These are phyloP conservation scores for Mastacembelus armatus DNA, from an alignment of 2,797 vertebrate genomes.

Conservation along the genomic window DNA sequence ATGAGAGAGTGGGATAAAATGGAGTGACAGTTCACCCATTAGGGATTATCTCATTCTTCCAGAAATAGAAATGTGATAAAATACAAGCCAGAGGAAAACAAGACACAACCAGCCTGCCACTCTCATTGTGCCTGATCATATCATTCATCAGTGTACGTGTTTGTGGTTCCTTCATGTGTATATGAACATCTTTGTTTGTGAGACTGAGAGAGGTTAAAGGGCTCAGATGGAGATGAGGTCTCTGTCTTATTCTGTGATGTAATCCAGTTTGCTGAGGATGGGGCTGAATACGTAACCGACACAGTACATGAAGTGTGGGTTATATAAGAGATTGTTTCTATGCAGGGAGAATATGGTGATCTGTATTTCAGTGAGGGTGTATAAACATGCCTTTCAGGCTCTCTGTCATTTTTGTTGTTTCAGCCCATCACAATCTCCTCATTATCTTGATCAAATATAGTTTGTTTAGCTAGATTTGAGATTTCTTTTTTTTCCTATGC, in stretches of 20 bases:
- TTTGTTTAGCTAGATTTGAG: neutral
- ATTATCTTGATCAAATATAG: constrained; percentile 10
- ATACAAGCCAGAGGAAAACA: constrained; percentile 21
- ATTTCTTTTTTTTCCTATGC: neutral
- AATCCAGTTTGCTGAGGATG: constrained; percentile 39
- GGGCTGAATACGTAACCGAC: constrained; percentile 20
- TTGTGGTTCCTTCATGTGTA: constrained; percentile 19
- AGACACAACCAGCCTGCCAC: constrained; percentile 18
- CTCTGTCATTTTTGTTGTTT: neutral
- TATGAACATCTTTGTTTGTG: neutral
- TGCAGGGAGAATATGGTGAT: constrained; percentile 22
- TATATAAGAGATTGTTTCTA: constrained; percentile 57
- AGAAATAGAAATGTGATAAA: constrained; percentile 58
- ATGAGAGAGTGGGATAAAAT: constrained; percentile 37
- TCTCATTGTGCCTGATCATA: constrained; percentile 30
- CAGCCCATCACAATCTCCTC: neutral
- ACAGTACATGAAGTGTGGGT: constrained; percentile 30
- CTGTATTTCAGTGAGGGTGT: neutral
- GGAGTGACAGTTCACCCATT: constrained; percentile 29
- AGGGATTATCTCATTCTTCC: constrained; percentile 44
- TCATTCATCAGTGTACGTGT: constrained; percentile 5
- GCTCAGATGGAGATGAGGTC: constrained; percentile 43
- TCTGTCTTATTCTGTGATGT: constrained; percentile 51
- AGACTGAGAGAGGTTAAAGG: neutral
- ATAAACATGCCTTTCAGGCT: neutral